phyloP scores from a whole-genome alignment of 2,113 vertebrate genomes.

The Indri indri region DNA sequence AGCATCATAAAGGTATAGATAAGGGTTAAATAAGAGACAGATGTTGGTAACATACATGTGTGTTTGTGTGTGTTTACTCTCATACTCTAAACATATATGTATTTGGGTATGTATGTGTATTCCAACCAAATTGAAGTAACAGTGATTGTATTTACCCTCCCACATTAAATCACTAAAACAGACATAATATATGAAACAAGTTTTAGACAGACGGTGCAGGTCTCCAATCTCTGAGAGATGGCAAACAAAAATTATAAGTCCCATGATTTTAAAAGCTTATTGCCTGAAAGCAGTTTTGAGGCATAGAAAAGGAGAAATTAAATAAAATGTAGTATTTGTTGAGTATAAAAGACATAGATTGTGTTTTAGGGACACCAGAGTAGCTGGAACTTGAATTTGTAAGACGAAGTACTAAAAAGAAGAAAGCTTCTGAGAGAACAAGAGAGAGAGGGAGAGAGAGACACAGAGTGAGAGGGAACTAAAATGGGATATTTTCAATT shows the following conservation, averaged over 20 bases:
- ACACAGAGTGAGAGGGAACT: no score
- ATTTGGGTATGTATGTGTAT: neutral
- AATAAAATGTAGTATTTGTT: neutral
- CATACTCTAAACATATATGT: neutral
- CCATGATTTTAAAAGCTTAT: neutral
- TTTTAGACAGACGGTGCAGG: neutral
- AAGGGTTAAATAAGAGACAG: neutral
- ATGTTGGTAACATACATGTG: neutral
- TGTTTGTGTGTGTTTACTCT: neutral
- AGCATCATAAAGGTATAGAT: neutral
- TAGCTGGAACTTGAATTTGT: neutral
- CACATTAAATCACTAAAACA: neutral
- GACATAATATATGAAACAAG: neutral
- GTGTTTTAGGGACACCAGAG: neutral
- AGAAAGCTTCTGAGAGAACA: neutral
- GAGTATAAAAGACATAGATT: neutral
- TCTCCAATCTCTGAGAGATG: neutral
- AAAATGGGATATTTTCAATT: neutral
- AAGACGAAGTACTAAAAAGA: neutral
- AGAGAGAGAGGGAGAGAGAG: no score
- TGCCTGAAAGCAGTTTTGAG: neutral
- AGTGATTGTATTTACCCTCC: neutral
- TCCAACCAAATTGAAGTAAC: neutral
- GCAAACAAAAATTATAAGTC: neutral
- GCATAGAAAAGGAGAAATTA: neutral